Conservation (phyloP, 2,797 vertebrate species). For the Lutjanus argentimaculatus region DNA sequence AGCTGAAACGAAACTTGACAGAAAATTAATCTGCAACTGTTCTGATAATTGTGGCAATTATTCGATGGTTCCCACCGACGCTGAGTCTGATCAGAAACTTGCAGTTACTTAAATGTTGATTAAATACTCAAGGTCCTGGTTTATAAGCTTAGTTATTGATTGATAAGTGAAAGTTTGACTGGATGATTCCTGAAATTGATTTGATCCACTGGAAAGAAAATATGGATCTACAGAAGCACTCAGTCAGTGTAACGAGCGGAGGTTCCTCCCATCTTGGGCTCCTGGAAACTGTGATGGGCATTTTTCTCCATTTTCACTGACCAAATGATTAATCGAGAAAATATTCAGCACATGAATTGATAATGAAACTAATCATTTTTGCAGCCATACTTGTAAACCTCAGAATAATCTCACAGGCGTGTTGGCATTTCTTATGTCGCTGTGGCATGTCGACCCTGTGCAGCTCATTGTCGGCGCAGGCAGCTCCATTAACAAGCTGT, state of each 20-base stretch:
- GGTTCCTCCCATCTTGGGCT: not conserved
- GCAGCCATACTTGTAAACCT: not conserved
- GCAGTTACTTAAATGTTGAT: not conserved
- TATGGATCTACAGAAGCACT: not conserved
- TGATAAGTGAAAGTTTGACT: not conserved
- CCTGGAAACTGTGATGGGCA: too few relatives aligned
- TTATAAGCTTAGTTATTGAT: not conserved
- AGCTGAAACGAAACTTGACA: fast-evolving
- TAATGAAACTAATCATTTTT: too few relatives aligned
- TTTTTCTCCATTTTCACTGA: too few relatives aligned
- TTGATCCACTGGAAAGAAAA: not conserved
- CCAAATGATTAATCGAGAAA: too few relatives aligned
- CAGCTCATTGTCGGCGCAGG: not conserved
- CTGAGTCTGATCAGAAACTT: not conserved
- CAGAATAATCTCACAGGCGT: not conserved
- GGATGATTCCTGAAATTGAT: not conserved
- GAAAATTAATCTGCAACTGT: not conserved
- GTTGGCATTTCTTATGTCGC: not conserved
- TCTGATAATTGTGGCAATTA: not conserved
- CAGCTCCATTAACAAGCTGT: not conserved
- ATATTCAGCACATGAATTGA: not conserved
- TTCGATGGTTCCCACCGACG: not conserved
- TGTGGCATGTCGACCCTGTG: constrained; percentile 21
- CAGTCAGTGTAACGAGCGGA: not conserved
- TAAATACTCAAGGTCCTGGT: not conserved